phyloP scores from a whole-genome alignment of 1,140 invertebrate species.

The Aradophagus sp. region DNA sequence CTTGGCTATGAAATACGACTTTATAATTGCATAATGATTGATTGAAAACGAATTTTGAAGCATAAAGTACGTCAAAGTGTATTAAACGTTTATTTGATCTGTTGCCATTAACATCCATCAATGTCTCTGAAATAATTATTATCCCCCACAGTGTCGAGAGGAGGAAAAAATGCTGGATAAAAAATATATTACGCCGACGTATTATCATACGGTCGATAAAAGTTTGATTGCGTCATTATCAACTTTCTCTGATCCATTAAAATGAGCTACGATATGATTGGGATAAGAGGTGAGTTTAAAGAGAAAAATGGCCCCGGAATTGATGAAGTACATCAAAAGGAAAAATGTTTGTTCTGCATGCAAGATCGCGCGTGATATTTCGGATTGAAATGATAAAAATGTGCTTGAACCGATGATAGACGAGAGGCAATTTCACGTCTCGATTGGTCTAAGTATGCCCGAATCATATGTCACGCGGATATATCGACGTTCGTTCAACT shows the following conservation, averaged over 20 bases:
- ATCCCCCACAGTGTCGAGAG: no score
- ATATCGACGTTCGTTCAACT: conserved; percentile 38
- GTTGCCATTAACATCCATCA: no score
- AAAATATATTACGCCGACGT: no score
- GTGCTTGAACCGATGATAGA: conserved; percentile 39
- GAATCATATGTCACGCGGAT: conserved; percentile 43
- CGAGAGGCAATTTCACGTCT: conserved; percentile 54
- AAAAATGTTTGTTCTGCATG: conserved; percentile 42
- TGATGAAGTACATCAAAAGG: conserved; percentile 23
- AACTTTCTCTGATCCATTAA: conserved; percentile 27
- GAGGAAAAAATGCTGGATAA: no score
- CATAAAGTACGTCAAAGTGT: no score
- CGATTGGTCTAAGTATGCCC: conserved; percentile 44
- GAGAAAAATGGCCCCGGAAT: conserved; percentile 30
- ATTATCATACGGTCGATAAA: conserved; percentile 15
- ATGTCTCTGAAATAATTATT: no score
- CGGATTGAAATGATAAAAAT: conserved; percentile 50
- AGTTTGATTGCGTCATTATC: conserved; percentile 18
- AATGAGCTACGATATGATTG: conserved; percentile 11
- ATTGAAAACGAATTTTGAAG: no score
- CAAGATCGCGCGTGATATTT: conserved; percentile 43
- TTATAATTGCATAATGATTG: no score
- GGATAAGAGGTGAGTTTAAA: conserved; percentile 18
- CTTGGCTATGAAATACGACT: no score
- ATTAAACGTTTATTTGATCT: no score